These are phyloP conservation scores for Poeciliopsis prolifica DNA, from an alignment of 2,113 vertebrate genomes.

Conservation along the genomic window DNA sequence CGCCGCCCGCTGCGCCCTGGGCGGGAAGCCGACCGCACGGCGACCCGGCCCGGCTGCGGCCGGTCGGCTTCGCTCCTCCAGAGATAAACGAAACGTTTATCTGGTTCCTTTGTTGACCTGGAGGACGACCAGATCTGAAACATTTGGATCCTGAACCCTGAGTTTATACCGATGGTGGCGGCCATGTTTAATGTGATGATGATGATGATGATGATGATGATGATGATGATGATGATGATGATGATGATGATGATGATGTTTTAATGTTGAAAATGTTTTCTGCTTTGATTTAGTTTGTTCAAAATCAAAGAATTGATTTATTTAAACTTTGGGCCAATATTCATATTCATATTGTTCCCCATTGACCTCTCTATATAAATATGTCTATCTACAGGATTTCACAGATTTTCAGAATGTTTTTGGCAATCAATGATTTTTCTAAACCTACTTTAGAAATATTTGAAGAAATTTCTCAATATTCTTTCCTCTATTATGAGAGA, in stretches of 20 bases:
- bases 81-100: slow-evolving; percentile 21
- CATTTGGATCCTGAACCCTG: slow-evolving; percentile 62
- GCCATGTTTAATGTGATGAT: slow-evolving; percentile 48
- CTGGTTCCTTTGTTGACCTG: slow-evolving; percentile 12
- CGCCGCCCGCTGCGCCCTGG: slow-evolving; percentile 10
- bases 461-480: no score
- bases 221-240: slow-evolving; percentile 20
- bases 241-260: slow-evolving; percentile 24
- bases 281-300: slow-evolving; percentile 8
- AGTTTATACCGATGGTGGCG: slow-evolving; percentile 55
- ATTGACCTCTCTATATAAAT: no score
- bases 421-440: no score
- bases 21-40: slow-evolving; percentile 31
- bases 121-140: slow-evolving; percentile 47
- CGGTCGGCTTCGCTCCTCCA: slow-evolving; percentile 36
- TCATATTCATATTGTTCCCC: no score
- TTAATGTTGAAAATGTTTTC: background rate
- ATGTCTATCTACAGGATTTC: no score
- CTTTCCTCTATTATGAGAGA: no score
- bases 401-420: no score
- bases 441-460: no score
- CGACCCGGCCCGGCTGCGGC: background rate
- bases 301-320: background rate
- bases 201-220: slow-evolving; percentile 34
- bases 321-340: background rate